A percentile compares a stretch with the other conserved stretches of the same genome.
These are phyloP conservation scores for Nebria brevicollis DNA, from an alignment of 2,888 invertebrate species.

Conservation along the genomic window DNA sequence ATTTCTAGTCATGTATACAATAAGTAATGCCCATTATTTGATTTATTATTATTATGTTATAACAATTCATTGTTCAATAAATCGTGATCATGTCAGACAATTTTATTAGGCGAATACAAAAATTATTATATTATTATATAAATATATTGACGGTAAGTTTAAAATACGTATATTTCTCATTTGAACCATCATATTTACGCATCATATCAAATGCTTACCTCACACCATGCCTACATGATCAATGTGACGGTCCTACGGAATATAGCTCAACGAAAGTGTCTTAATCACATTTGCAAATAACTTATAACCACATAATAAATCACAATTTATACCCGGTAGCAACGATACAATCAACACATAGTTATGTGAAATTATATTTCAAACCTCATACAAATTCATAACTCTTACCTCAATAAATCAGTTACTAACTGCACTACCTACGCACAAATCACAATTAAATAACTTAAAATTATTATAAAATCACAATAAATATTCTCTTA, in stretches of 20 bases:
- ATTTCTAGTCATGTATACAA: slow-evolving; percentile 43
- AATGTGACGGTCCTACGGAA: too few relatives aligned
- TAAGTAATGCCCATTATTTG: slow-evolving; percentile 38
- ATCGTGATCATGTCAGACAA: slow-evolving; percentile 44
- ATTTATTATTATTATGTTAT: slow-evolving; percentile 32
- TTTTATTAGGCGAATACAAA: slow-evolving; percentile 18
- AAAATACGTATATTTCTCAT: not conserved
- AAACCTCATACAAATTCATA: not conserved
- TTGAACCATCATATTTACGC: not conserved
- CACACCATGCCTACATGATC: not conserved
- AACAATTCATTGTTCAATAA: slow-evolving; percentile 40
- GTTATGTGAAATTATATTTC: not conserved
- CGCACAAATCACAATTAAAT: not conserved
- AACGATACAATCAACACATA: too few relatives aligned
- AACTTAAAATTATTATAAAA: too few relatives aligned
- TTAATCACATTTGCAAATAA: not conserved
- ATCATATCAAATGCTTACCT: not conserved
- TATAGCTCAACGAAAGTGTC: too few relatives aligned
- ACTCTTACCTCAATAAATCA: not conserved
- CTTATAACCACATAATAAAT: too few relatives aligned
- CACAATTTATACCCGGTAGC: too few relatives aligned
- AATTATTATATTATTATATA: slow-evolving; percentile 1
- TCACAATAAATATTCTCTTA: too few relatives aligned
- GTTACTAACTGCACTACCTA: not conserved
- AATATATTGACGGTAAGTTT: slow-evolving; percentile 1